Percentiles rank a stretch among this genome's conserved stretches.
phyloP scores from a whole-genome alignment of 2,888 invertebrate species.

The Peribatodes rhomboidaria region DNA sequence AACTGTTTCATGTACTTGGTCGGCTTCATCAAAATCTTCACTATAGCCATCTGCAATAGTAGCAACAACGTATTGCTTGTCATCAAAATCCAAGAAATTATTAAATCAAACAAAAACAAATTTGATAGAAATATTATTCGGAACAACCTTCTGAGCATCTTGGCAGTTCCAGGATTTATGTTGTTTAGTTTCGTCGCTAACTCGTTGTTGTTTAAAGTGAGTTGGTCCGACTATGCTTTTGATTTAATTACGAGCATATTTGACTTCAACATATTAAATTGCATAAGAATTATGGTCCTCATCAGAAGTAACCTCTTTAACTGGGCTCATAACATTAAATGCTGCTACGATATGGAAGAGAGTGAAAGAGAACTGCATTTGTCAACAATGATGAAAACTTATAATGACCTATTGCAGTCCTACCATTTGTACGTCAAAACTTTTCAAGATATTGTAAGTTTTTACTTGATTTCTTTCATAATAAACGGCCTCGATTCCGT shows the following conservation, averaged over 20 bases:
- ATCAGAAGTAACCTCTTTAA: not conserved
- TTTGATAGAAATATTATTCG: not conserved
- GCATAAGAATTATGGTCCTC: not conserved
- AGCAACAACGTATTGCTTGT: not conserved
- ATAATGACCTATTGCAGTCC: not conserved
- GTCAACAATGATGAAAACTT: not conserved
- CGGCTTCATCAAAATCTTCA: not conserved
- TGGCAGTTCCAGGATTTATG: not conserved
- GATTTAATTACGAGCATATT: not conserved
- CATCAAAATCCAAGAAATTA: not conserved
- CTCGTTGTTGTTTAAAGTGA: not conserved
- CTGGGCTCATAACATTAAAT: not conserved
- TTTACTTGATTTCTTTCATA: no score
- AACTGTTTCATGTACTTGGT: not conserved
- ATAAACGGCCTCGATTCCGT: no score
- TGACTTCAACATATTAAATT: not conserved
- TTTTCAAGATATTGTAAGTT: not conserved
- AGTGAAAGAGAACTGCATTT: not conserved
- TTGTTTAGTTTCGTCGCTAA: not conserved
- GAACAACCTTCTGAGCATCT: not conserved
- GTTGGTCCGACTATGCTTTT: not conserved
- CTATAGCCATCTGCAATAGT: not conserved
- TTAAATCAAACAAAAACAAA: not conserved
- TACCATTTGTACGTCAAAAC: not conserved
- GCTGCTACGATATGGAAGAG: not conserved